Evolutionary conservation across 1,140 invertebrate species (phyloP).

Genomic region (Phthorimaea operculella): DNA sequence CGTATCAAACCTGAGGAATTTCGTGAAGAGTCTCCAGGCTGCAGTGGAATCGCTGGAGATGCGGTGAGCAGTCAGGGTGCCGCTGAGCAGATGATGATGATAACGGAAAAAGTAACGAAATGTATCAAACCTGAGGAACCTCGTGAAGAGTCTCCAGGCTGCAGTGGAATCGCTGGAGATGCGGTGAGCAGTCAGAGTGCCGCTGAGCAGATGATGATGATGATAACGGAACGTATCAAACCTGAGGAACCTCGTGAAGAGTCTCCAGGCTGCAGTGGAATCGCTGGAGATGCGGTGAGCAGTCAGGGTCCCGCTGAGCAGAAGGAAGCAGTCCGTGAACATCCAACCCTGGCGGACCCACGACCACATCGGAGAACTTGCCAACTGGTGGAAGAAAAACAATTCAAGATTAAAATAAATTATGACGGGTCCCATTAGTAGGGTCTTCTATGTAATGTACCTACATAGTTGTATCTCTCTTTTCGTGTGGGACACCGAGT

Average conservation of each 20-base stretch:
- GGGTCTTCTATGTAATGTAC: no score
- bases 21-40: slow-evolving; percentile 70
- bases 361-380: slow-evolving; percentile 69
- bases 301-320: slow-evolving; percentile 73
- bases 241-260: slow-evolving; percentile 72
- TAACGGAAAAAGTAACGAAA: no score
- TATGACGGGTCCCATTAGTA: no score
- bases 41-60: slow-evolving; percentile 68
- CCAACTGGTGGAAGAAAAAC: slow-evolving; percentile 47
- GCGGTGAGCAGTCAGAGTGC: slow-evolving; percentile 72
- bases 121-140: slow-evolving; percentile 69
- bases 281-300: slow-evolving; percentile 71
- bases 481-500: no score
- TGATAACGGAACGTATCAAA: slow-evolving; percentile 25
- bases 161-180: slow-evolving; percentile 68
- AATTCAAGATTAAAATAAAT: no score
- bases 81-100: slow-evolving; percentile 71
- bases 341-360: slow-evolving; percentile 71
- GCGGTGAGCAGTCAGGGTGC: slow-evolving; percentile 72
- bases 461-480: no score
- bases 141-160: slow-evolving; percentile 70
- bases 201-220: slow-evolving; percentile 71
- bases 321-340: slow-evolving; percentile 74
- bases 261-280: slow-evolving; percentile 69
- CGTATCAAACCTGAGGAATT: slow-evolving; percentile 69